Percentiles rank a stretch among this genome's conserved stretches.
Evolutionary conservation across 2,888 invertebrate species (phyloP).

Genomic region (Amphimallon solstitiale): DNA sequence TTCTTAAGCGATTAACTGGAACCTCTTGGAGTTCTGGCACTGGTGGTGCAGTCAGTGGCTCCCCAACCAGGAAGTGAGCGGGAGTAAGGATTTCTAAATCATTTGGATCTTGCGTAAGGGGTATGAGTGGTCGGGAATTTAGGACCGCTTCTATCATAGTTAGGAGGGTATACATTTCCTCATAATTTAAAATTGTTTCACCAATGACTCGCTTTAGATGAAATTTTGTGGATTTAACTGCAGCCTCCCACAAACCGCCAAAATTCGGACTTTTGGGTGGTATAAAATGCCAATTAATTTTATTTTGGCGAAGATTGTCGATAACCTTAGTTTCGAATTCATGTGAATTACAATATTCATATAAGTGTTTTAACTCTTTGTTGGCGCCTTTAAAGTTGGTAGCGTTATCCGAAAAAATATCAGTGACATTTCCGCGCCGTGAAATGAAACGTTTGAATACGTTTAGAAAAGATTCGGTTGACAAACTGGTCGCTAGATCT

Average conservation of each 20-base stretch:
- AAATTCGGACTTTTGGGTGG: constrained; percentile 46
- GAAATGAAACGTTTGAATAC: too few relatives aligned
- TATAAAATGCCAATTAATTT: not conserved
- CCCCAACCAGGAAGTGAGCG: constrained; percentile 52
- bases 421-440: too few relatives aligned
- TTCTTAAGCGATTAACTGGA: too few relatives aligned
- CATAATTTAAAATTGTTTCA: too few relatives aligned
- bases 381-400: too few relatives aligned
- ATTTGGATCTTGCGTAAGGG: constrained; percentile 49
- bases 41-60: constrained; percentile 43
- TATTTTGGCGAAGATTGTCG: too few relatives aligned
- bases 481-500: too few relatives aligned
- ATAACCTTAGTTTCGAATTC: too few relatives aligned
- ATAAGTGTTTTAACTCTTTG: not conserved
- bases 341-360: too few relatives aligned
- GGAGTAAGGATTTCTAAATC: constrained; percentile 50
- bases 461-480: too few relatives aligned
- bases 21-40: constrained; percentile 42
- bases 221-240: constrained; percentile 52
- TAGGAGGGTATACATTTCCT: too few relatives aligned
- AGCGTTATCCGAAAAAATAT: too few relatives aligned
- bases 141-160: constrained; percentile 53
- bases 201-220: constrained; percentile 52
- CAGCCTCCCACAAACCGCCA: constrained; percentile 57
- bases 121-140: constrained; percentile 54